phyloP scores from a whole-genome alignment of 2,888 invertebrate species.

The Sylvicola cinctus region DNA sequence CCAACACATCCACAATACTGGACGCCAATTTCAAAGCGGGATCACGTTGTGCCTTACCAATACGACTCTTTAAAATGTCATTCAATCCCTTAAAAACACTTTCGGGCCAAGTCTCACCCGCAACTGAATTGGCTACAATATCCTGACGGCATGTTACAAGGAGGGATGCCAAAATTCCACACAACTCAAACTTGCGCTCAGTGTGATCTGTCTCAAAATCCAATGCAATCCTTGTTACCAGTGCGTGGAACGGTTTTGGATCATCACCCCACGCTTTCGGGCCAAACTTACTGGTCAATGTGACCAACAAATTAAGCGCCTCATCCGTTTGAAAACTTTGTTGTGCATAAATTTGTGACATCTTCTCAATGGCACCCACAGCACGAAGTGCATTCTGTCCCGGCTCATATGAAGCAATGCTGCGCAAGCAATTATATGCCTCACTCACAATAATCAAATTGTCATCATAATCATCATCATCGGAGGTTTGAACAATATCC shows the following conservation, averaged over 20 bases:
- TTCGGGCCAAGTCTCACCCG: constrained; percentile 60
- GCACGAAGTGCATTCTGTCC: constrained; percentile 63
- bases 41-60: constrained; percentile 72
- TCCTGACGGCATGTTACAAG: constrained; percentile 51
- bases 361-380: constrained; percentile 56
- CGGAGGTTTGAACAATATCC: constrained; percentile 65
- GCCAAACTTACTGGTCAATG: constrained; percentile 51
- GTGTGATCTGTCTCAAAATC: constrained; percentile 80
- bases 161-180: constrained; percentile 54
- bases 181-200: constrained; percentile 75
- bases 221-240: constrained; percentile 62
- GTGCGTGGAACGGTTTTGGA: constrained; percentile 57
- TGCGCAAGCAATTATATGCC: constrained; percentile 64
- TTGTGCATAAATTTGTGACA: constrained; percentile 70
- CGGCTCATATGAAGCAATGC: constrained; percentile 54
- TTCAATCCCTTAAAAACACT: constrained; percentile 62
- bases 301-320: constrained; percentile 60
- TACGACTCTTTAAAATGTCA: constrained; percentile 70
- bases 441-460: constrained; percentile 72
- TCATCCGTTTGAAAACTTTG: constrained; percentile 81
- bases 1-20: constrained; percentile 56
- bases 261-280: constrained; percentile 56
- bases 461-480: constrained; percentile 68
- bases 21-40: constrained; percentile 71
- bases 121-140: constrained; percentile 37